Percentiles rank a stretch among this genome's conserved stretches.
Evolutionary conservation across 2,113 vertebrate genomes (phyloP).

Genomic region (Eolophus roseicapilla): DNA sequence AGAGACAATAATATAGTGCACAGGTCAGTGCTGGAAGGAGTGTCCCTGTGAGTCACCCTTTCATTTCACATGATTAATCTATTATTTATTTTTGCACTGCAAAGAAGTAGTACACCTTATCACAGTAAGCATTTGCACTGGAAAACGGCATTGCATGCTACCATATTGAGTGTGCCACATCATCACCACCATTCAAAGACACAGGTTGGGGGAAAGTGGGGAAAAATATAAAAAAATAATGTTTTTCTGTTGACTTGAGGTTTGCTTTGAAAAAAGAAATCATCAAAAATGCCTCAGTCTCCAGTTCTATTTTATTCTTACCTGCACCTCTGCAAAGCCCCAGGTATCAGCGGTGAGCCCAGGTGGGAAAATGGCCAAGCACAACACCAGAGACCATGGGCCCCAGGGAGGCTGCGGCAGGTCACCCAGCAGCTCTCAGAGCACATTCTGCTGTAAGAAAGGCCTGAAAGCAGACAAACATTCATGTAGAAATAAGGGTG

Average conservation of each 20-base stretch:
- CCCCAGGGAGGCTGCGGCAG: background rate
- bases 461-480: background rate
- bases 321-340: background rate
- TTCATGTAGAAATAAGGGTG: accelerated
- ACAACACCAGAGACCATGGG: accelerated
- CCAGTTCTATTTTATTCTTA: background rate
- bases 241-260: background rate
- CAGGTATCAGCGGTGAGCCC: accelerated
- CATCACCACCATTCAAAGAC: background rate
- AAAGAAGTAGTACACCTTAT: no score
- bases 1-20: background rate
- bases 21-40: background rate
- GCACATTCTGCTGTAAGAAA: background rate
- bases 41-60: no score
- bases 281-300: background rate
- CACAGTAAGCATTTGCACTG: accelerated
- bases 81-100: background rate
- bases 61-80: accelerated
- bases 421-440: background rate
- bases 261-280: background rate
- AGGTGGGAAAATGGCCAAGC: background rate
- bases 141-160: accelerated
- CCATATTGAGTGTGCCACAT: accelerated
- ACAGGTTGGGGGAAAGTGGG: accelerated
- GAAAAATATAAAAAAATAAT: background rate